Percentiles rank a stretch among this genome's conserved stretches.
These are phyloP conservation scores for Zoanthus sansibaricus DNA, from an alignment of 92 coral and sea anemone species.

Conservation along the genomic window DNA sequence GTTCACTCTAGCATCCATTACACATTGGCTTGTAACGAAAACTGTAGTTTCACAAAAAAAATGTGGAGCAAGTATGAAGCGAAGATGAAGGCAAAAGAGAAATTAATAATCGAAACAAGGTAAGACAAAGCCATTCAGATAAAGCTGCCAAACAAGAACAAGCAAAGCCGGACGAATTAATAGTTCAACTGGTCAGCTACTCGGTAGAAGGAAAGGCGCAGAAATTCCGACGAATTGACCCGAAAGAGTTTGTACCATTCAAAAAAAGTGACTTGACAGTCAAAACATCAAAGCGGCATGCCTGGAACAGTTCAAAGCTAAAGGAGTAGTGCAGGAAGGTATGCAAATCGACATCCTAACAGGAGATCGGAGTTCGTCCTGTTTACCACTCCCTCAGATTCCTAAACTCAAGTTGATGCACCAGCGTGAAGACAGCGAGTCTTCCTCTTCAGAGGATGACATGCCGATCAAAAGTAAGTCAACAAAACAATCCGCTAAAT, in stretches of 20 bases:
- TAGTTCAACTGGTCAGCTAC: slow-evolving; percentile 42
- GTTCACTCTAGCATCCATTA: background rate
- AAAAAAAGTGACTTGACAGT: slow-evolving; percentile 16
- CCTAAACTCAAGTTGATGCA: slow-evolving; percentile 22
- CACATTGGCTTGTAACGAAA: background rate
- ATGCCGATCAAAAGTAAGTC: background rate
- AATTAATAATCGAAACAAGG: background rate
- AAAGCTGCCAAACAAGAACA: slow-evolving; percentile 24
- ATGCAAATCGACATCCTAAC: slow-evolving; percentile 43
- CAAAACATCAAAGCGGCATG: slow-evolving; percentile 33
- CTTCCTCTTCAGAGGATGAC: no score
- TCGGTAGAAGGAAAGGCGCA: slow-evolving; percentile 34
- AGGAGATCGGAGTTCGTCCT: slow-evolving; percentile 45
- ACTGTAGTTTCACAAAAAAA: background rate
- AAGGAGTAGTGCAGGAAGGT: slow-evolving; percentile 31
- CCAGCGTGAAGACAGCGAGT: no score
- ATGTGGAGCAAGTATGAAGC: slow-evolving; percentile 29
- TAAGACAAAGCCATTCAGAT: slow-evolving; percentile 14
- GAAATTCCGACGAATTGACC: background rate
- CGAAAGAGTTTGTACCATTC: slow-evolving; percentile 39
- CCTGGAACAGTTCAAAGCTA: slow-evolving; percentile 29
- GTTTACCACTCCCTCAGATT: slow-evolving; percentile 18
- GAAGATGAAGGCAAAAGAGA: slow-evolving; percentile 56
- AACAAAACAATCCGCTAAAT: background rate
- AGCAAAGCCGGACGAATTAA: slow-evolving; percentile 38